Base-by-base conservation (phyloP, 2,888 invertebrate genomes). In the Macropis europaea region DNA sequence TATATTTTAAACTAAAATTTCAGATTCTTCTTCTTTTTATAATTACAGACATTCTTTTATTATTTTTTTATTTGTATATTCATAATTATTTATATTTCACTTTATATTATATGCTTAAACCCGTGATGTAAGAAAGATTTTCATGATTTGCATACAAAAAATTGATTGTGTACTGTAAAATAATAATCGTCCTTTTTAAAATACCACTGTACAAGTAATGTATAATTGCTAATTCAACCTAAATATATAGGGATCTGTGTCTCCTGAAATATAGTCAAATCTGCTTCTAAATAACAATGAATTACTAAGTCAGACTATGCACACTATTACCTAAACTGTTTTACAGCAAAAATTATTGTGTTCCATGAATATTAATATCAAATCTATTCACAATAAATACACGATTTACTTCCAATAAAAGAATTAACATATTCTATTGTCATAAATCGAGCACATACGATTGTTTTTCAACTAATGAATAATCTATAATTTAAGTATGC, bases 401-500 rank as follows among this genome's bases (percentile, higher is more conserved):
- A 43, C 6, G 34, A 17, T 48, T 54, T 56, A 45, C 38, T 43
- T 45, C 52, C 13, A 64, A 56, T 30, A 6, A 45, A 38, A 19
- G n/a, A 57, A 32, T 45, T 48, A 17, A 56, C 19, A 38, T 36
- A 53, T 36, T 30, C 45, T 70, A 52, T 54, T 67, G 60, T 61
- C 54, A 32, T 11, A 60, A 68, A 54, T 48, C 11, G 19, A 57
- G 42, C 17, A 66, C 43, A 40, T 52, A 52, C 45, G 60, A 56
- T 47, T 56, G 57, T 42, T 62, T 36, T 42, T 48, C 34, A 30
- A 63, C 24, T 71, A 48, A 30, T 40, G 40, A 42, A 32, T 40
- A 47, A 15, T 45, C n/a, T 68, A 50, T 17, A 34, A n/a, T 19
- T 52, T 72, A 64, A 64, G 9, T 73, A 40, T 66, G 15, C 54